Percentiles rank a stretch among this genome's conserved stretches.
phyloP scores from a whole-genome alignment of 1,140 invertebrate genomes.

The Mactra quadrangularis region DNA sequence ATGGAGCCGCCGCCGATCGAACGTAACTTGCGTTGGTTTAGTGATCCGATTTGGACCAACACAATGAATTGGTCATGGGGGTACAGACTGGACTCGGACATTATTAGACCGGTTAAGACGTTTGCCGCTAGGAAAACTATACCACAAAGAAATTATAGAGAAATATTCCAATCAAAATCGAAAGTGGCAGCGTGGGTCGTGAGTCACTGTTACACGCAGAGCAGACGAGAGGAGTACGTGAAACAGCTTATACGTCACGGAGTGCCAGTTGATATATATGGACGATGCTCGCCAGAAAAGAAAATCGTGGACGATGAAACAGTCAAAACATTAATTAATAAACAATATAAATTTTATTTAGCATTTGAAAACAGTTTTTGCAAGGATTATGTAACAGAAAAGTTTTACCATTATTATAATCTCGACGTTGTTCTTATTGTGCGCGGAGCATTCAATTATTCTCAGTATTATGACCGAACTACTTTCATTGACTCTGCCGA shows the following conservation, averaged over 20 bases:
- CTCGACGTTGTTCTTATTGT: constrained; percentile 24
- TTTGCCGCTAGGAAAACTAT: background rate
- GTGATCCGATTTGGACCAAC: background rate
- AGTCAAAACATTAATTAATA: constrained; percentile 85
- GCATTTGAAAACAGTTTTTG: too few relatives aligned
- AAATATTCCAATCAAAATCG: constrained; percentile 25
- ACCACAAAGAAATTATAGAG: background rate
- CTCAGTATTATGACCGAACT: background rate
- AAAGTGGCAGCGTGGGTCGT: constrained; percentile 59
- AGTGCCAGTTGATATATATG: constrained; percentile 86
- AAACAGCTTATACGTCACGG: constrained; percentile 82
- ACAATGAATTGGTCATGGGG: constrained; percentile 32
- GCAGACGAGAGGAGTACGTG: too few relatives aligned
- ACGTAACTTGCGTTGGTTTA: background rate
- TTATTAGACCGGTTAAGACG: background rate
- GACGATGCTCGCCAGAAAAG: constrained; percentile 83
- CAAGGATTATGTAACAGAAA: too few relatives aligned
- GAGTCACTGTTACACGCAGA: constrained; percentile 83
- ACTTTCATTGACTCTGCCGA: constrained; percentile 14
- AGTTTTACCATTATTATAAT: constrained; percentile 89
- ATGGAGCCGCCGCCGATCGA: background rate
- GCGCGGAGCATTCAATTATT: constrained; percentile 34
- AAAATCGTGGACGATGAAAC: constrained; percentile 53
- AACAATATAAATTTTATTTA: constrained; percentile 99
- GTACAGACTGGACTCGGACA: constrained; percentile 20